phyloP scores from a whole-genome alignment of 2,113 vertebrate genomes.

The Heterotis niloticus region DNA sequence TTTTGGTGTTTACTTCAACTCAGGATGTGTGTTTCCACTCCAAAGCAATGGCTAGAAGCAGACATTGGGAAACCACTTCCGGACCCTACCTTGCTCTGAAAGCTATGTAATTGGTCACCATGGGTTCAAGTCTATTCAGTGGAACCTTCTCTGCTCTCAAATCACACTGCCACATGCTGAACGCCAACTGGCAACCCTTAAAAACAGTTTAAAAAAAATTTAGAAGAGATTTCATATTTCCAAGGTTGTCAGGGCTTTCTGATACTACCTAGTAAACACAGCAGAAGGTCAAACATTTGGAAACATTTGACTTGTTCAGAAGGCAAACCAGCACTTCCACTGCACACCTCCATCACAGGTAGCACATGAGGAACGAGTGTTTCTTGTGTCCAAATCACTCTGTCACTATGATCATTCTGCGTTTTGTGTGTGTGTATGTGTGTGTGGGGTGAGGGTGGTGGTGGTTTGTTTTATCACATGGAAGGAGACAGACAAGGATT shows the following conservation, averaged over 20 bases:
- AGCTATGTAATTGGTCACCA: no score
- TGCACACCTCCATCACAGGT: conserved; percentile 55
- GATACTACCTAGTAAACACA: not conserved
- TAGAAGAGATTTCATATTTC: not conserved
- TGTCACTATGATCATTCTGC: conserved; percentile 58
- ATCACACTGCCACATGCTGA: not conserved
- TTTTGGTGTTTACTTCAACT: no score
- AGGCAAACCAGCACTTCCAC: conserved; percentile 25
- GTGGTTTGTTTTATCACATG: not conserved
- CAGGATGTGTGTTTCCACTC: no score
- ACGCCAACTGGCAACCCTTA: not conserved
- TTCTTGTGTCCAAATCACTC: no score
- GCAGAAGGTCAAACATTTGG: not conserved
- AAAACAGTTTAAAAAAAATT: no score
- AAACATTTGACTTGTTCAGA: not conserved
- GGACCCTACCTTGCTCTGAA: no score
- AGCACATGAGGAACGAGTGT: conserved; percentile 62
- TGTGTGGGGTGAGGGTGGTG: not conserved
- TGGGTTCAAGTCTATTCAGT: not conserved
- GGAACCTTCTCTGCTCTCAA: not conserved
- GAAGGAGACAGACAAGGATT: not conserved
- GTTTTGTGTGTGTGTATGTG: not conserved
- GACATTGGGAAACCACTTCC: no score
- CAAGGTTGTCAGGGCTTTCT: not conserved
- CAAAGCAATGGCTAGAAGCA: no score